These are phyloP conservation scores for Dasysyrphus albostriatus DNA, from an alignment of 2,888 invertebrate genomes.

Conservation along the genomic window DNA sequence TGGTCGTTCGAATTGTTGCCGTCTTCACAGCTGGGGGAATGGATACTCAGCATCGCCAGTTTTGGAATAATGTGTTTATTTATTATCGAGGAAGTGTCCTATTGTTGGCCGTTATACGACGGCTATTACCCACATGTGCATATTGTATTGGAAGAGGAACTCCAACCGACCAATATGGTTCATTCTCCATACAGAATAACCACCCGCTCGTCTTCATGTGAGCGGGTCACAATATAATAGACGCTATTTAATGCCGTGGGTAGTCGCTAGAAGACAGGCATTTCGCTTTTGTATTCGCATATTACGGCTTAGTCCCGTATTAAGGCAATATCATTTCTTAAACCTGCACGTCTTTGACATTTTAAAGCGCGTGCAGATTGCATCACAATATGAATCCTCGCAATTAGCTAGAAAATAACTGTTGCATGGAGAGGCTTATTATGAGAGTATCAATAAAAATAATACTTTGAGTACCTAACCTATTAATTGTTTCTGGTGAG, in stretches of 20 bases:
- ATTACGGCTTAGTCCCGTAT: slow-evolving; percentile 58
- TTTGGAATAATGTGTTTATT: slow-evolving; percentile 77
- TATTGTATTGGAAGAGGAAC: slow-evolving; percentile 47
- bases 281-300: slow-evolving; percentile 43
- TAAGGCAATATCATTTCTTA: slow-evolving; percentile 53
- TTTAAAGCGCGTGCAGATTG: slow-evolving; percentile 55
- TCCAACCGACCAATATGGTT: slow-evolving; percentile 64
- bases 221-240: slow-evolving; percentile 50
- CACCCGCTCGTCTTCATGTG: slow-evolving; percentile 49
- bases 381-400: slow-evolving; percentile 27
- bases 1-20: background rate
- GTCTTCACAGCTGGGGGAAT: slow-evolving; percentile 56
- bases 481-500: background rate
- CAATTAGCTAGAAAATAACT: slow-evolving; percentile 40
- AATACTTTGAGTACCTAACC: background rate
- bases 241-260: slow-evolving; percentile 52
- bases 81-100: slow-evolving; percentile 77
- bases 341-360: slow-evolving; percentile 69
- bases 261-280: slow-evolving; percentile 17
- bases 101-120: slow-evolving; percentile 68
- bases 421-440: slow-evolving; percentile 16
- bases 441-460: background rate
- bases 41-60: slow-evolving; percentile 59
- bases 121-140: slow-evolving; percentile 64
- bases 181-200: slow-evolving; percentile 24